phyloP scores from a whole-genome alignment of 2,888 invertebrate genomes.

The Dinocampus coccinellae region DNA sequence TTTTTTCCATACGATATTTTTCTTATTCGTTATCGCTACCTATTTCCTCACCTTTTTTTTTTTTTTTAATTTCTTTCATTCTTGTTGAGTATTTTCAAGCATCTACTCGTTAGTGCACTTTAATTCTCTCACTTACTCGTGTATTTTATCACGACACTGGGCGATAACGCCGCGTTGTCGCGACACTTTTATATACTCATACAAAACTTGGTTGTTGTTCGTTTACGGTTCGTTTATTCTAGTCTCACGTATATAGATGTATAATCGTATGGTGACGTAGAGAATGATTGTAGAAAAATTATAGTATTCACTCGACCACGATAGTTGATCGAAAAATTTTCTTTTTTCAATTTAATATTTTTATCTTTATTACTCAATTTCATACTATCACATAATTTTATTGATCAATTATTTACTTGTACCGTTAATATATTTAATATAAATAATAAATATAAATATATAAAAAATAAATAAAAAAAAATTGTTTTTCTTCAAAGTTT shows the following conservation, averaged over 20 bases:
- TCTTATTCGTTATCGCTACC: not conserved
- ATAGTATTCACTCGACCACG: constrained; percentile 14
- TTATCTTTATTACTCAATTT: not conserved
- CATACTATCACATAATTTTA: not conserved
- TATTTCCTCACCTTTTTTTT: constrained; percentile 10
- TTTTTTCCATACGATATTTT: not conserved
- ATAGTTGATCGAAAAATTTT: constrained; percentile 10
- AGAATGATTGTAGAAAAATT: constrained; percentile 19
- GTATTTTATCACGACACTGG: constrained; percentile 29
- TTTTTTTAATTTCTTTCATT: not conserved
- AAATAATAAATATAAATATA: too few relatives aligned
- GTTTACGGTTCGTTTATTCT: constrained; percentile 26
- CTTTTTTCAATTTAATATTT: not conserved
- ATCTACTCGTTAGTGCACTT: constrained; percentile 19
- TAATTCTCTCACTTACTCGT: constrained; percentile 10
- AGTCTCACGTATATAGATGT: not conserved
- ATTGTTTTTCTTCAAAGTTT: not conserved
- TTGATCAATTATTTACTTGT: not conserved
- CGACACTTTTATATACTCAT: constrained; percentile 34
- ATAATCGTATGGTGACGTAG: not conserved
- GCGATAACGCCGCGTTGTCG: constrained; percentile 30
- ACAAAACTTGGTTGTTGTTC: constrained; percentile 14
- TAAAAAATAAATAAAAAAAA: too few relatives aligned
- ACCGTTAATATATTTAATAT: not conserved
- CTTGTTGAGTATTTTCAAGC: constrained; percentile 5